A percentile compares a stretch with the other conserved stretches of the same genome.
Evolutionary conservation across 2,888 invertebrate species (phyloP).

Genomic region (Catocala sponsa): DNA sequence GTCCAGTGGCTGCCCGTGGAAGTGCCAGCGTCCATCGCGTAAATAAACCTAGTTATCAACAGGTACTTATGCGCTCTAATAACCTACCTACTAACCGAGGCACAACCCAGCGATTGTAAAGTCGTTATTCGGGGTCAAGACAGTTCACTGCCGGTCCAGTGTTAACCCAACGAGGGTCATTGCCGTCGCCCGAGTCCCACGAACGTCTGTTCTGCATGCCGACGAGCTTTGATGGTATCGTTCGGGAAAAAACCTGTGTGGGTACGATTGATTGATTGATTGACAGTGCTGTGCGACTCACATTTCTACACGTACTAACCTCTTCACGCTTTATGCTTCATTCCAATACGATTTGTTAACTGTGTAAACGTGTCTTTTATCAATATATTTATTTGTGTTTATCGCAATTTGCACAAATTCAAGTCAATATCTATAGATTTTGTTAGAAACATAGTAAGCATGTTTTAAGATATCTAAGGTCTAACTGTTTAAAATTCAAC

Average conservation of each 20-base stretch:
- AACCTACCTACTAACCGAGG: conserved; percentile 59
- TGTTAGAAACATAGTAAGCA: too few relatives aligned
- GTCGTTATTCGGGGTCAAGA: conserved; percentile 62
- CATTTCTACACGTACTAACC: not conserved
- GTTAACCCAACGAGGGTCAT: conserved; percentile 64
- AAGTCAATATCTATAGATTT: too few relatives aligned
- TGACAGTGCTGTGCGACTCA: not conserved
- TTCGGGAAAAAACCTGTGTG: not conserved
- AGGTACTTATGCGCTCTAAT: conserved; percentile 58
- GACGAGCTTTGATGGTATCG: conserved; percentile 18
- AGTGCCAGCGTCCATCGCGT: conserved; percentile 18
- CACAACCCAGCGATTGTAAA: conserved; percentile 54
- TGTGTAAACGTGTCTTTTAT: too few relatives aligned
- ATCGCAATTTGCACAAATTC: too few relatives aligned
- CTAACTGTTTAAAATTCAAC: too few relatives aligned
- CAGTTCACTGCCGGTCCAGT: conserved; percentile 70
- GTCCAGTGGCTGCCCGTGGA: conserved; percentile 49
- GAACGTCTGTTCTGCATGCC: conserved; percentile 42
- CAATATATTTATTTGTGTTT: too few relatives aligned
- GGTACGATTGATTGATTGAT: conserved; percentile 18
- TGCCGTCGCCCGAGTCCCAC: conserved; percentile 57
- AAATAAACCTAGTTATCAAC: conserved; percentile 32
- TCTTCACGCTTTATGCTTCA: not conserved
- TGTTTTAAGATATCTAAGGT: too few relatives aligned
- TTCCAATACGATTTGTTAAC: too few relatives aligned